A percentile compares a stretch with the other conserved stretches of the same genome.
These are phyloP conservation scores for Thermophis baileyi DNA, from an alignment of 2,113 vertebrate species.

Conservation along the genomic window DNA sequence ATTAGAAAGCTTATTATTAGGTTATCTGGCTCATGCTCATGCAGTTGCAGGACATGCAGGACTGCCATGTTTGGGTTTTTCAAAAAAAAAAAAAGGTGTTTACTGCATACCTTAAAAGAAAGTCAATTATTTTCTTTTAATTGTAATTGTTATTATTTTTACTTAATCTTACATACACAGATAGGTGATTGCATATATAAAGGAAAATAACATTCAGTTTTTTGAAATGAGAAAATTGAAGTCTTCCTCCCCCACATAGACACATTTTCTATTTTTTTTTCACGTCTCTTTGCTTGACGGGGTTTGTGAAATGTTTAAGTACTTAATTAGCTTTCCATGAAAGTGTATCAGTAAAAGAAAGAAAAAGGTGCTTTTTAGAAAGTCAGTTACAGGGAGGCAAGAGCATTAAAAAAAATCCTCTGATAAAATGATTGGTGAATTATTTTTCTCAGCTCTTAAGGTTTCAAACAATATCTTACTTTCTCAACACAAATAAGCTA, in stretches of 20 bases:
- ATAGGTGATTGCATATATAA: background rate
- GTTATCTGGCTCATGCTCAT: background rate
- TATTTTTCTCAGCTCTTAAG: background rate
- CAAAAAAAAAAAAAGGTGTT: background rate
- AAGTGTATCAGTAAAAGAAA: slow-evolving; percentile 4
- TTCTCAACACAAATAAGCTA: slow-evolving; percentile 12
- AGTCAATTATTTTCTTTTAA: background rate
- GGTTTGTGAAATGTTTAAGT: slow-evolving; percentile 3
- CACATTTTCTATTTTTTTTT: background rate
- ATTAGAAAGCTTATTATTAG: background rate
- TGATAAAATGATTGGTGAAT: slow-evolving; percentile 7
- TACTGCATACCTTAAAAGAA: background rate
- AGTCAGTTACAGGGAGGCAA: background rate
- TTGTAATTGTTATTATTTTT: background rate
- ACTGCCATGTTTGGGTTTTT: background rate
- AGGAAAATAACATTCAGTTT: background rate
- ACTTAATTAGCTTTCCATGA: slow-evolving; percentile 4
- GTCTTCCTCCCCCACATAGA: background rate
- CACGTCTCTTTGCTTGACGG: slow-evolving; percentile 2
- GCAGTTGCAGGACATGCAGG: background rate
- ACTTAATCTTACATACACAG: background rate
- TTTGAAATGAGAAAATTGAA: background rate
- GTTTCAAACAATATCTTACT: background rate
- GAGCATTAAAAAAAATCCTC: background rate
- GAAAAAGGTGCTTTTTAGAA: background rate